Evolutionary conservation across 2,113 vertebrate species (phyloP), one percentile per base, ranked within the genome.

Genomic region (Cochlearius cochlearius): DNA sequence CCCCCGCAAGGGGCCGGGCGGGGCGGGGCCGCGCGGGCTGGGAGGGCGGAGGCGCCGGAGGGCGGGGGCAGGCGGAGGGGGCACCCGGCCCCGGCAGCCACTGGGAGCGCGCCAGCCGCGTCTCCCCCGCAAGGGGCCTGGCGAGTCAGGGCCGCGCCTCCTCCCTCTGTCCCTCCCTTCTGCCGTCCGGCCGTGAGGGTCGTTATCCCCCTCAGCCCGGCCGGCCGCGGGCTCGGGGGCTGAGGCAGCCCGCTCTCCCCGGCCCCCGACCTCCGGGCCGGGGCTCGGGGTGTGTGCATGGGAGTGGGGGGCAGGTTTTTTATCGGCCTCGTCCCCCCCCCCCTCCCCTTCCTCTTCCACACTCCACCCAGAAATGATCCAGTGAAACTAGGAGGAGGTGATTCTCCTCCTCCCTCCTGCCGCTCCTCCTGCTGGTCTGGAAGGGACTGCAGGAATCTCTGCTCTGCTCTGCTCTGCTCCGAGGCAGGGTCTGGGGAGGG

Each of bases 321-420:
- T 53, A 73, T 76, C 89, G 88, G 94, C 77, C 93, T 94, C 59
- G 36, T 80, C 80, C 72, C 71, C 12, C 39, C 39, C 39, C 39
- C 39, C 69, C 52, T 19, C 69, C 7, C 12, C 39, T 50, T 86
- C 73, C 73, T 56, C 78, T 80, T 88, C 93, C 92, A 89, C 96
- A 96, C 97, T 95, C 97, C 97, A 96, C 96, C 97, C 97, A 97
- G 97, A 93, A 97, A 96, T 76, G 96, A 96, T 97, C 97, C 95
- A 96, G 74, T 94, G 96, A 88, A 97, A 97, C 91, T 87, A 88
- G 94, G 94, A 97, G 96, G 97, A 95, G 95, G 96, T 82, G 92
- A 76, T 84, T 96, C 82, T 90, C 83, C 88, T 95, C 90, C 92
- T 78, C 93, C 93, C 88, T 94, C 91, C 94, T 81, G 95, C 95